Evolutionary conservation across 2,888 invertebrate genomes (phyloP), one percentile per base, ranked within the genome.

Genomic region (Horisme vitalbata): DNA sequence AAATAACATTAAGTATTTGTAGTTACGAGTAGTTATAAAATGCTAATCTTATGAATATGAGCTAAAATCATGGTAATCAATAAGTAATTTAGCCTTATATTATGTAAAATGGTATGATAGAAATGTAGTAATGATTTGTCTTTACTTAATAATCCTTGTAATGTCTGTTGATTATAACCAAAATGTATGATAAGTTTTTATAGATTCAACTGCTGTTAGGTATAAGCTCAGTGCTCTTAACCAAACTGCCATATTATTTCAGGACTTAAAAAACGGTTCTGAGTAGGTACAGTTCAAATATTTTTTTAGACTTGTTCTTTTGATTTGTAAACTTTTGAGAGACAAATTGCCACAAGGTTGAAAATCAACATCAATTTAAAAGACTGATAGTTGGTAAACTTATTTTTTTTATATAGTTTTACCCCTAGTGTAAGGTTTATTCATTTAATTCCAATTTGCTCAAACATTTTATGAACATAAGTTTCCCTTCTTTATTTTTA

Each of bases 301-400:
- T 32, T 41, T 28, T 26, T n/a, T 34, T 30, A 24, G 31, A 32
- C 8, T 34, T 37, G 31, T 45, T 59, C 68, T 64, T 67, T 39
- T 55, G 75, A n/a, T 80, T 87, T 88, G 88, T 89, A 88, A 88
- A 88, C 87, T 89, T 88, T 89, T 89, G 87, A 86, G 86, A 83
- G 68, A 73, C 65, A 76, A 83, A 75, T 80, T 83, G 83, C 81
- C 83, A 83, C 75, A 81, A 79, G 83, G 79, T 86, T 87, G 83
- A 84, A 79, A 86, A 82, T 79, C 83, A 86, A 87, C 89, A 90
- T 90, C 90, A 89, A 90, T 90, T 88, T 86, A 87, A 86, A 90
- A 90, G 90, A 90, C 90, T 90, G 90, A 90, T 90, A 90, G 90
- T 83, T 86, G 85, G 80, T 88, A 90, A 86, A 72, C 74, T 79